Conservation (phyloP, 2,888 invertebrate species). For the Clostera curtula region DNA sequence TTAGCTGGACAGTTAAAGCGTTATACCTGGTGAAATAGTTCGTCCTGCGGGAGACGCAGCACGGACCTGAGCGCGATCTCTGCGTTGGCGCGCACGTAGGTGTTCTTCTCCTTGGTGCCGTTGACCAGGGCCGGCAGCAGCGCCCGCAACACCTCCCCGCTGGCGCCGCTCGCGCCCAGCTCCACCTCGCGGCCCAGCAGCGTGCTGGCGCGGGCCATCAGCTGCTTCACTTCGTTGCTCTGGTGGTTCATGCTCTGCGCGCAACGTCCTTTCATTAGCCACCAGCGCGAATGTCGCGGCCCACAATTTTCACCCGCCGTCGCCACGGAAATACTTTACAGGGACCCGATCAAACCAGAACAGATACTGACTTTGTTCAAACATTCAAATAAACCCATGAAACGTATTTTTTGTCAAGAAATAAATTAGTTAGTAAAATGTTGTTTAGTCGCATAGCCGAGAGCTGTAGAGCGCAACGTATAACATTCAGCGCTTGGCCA, state of each 20-base stretch:
- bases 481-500: neutral
- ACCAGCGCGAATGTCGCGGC: too few species aligned
- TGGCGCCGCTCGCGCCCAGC: constrained; percentile 13
- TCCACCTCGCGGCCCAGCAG: constrained; percentile 79
- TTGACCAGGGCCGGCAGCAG: constrained; percentile 95
- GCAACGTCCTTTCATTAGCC: too few species aligned
- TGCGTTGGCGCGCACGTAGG: constrained; percentile 94
- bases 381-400: too few species aligned
- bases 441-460: too few species aligned
- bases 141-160: constrained; percentile 82
- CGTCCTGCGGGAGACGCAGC: constrained; percentile 85
- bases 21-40: constrained; percentile 80
- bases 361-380: too few species aligned
- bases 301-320: too few species aligned
- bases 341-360: too few species aligned
- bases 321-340: too few species aligned
- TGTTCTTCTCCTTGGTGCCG: constrained; percentile 98
- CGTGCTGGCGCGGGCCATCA: constrained; percentile 86
- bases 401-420: too few species aligned
- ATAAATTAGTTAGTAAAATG: too few species aligned
- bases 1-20: too few species aligned
- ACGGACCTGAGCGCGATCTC: constrained; percentile 93
- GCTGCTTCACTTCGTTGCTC: constrained; percentile 95
- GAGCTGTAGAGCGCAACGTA: too few species aligned
- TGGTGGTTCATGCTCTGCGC: constrained; percentile 91